These are phyloP conservation scores for Perdita meconis DNA, from an alignment of 2,888 invertebrate species.

Conservation along the genomic window DNA sequence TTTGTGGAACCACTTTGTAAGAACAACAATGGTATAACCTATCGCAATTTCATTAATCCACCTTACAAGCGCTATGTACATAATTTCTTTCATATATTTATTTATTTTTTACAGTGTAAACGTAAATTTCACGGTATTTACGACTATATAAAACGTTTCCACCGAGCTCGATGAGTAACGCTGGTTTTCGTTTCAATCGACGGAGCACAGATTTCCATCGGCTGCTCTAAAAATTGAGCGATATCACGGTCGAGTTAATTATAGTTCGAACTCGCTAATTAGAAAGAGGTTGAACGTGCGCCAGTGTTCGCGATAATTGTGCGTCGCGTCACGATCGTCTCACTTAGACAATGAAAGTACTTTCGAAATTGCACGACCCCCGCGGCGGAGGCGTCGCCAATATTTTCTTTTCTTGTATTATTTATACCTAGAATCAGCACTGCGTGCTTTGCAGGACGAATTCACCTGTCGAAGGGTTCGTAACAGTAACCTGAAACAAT, in stretches of 20 bases:
- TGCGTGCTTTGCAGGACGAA: constrained; percentile 29
- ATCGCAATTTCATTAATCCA: too few relatives aligned
- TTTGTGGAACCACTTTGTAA: too few relatives aligned
- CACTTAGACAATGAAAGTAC: constrained; percentile 20
- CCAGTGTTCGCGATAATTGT: constrained; percentile 1
- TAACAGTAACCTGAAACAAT: constrained; percentile 57
- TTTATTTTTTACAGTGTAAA: constrained; percentile 8
- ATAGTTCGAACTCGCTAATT: constrained; percentile 14
- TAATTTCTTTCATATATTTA: background rate
- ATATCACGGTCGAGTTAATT: background rate
- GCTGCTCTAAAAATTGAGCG: constrained; percentile 10
- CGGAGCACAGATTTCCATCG: background rate
- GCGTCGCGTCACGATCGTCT: constrained; percentile 17
- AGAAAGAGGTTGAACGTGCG: constrained; percentile 28
- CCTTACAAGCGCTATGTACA: constrained; percentile 39
- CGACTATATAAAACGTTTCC: constrained; percentile 36
- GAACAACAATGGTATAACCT: too few relatives aligned
- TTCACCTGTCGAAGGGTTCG: constrained; percentile 26
- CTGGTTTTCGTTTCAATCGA: background rate
- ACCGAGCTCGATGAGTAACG: background rate
- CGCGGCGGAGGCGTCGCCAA: too few relatives aligned
- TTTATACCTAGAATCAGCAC: constrained; percentile 24
- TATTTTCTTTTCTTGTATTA: too few relatives aligned
- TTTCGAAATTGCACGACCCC: constrained; percentile 20
- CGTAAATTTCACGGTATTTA: constrained; percentile 8